Evolutionary conservation across 1,140 invertebrate genomes (phyloP).

Genomic region (Brachystomella parvula): DNA sequence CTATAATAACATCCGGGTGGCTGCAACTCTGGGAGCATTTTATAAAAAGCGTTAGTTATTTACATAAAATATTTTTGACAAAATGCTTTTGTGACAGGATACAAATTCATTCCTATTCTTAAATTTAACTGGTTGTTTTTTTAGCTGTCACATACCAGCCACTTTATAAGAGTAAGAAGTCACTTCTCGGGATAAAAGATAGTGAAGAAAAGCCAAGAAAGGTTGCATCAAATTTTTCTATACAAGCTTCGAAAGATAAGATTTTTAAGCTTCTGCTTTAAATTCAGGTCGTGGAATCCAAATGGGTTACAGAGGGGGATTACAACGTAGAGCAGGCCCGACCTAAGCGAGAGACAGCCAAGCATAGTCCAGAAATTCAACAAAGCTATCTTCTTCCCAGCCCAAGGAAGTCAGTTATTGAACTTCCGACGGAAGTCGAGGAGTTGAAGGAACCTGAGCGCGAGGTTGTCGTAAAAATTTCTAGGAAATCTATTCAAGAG

Average conservation of each 20-base stretch:
- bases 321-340: neutral
- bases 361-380: neutral
- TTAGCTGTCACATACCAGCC: slow-evolving; percentile 22
- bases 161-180: slow-evolving; percentile 21
- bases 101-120: neutral
- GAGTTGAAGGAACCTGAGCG: slow-evolving; percentile 17
- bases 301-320: slow-evolving; percentile 10
- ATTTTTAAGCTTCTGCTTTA: neutral
- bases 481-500: slow-evolving; percentile 14
- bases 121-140: neutral
- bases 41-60: slow-evolving; percentile 15
- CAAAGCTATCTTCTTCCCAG: slow-evolving; percentile 4
- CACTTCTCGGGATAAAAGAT: slow-evolving; percentile 14
- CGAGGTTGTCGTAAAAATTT: slow-evolving; percentile 15
- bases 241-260: neutral
- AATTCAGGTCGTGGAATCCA: slow-evolving; percentile 15
- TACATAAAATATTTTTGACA: neutral
- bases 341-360: too few relatives aligned
- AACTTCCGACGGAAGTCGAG: slow-evolving; percentile 4
- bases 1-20: slow-evolving; percentile 19
- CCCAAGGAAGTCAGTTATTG: slow-evolving; percentile 21
- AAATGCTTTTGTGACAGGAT: neutral
- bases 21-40: slow-evolving; percentile 11
- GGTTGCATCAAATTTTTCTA: neutral
- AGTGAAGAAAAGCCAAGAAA: slow-evolving; percentile 11